These are phyloP conservation scores for Sminthurinus aureus DNA, from an alignment of 2,888 invertebrate genomes.

Conservation along the genomic window DNA sequence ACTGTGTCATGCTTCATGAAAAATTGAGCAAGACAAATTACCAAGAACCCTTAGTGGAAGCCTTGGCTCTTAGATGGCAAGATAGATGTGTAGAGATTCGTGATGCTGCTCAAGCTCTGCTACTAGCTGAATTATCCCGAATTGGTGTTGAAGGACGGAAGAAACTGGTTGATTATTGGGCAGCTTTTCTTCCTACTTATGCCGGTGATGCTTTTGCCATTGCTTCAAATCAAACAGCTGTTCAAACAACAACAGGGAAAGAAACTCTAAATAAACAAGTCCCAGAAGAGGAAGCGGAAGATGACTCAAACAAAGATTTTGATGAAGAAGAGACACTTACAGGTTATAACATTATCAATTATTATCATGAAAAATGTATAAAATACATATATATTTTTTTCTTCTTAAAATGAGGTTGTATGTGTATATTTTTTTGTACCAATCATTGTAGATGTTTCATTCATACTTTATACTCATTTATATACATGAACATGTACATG, in stretches of 20 bases:
- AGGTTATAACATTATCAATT: too few relatives aligned
- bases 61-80: constrained; percentile 97
- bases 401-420: too few relatives aligned
- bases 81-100: constrained; percentile 95
- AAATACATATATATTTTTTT: too few relatives aligned
- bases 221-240: constrained; percentile 1
- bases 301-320: constrained; percentile 48
- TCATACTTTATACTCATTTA: too few relatives aligned
- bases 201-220: constrained; percentile 66
- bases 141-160: constrained; percentile 92
- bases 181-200: constrained; percentile 82
- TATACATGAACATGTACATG: too few relatives aligned
- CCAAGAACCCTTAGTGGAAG: constrained; percentile 96
- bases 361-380: too few relatives aligned
- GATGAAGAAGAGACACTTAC: constrained; percentile 57
- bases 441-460: too few relatives aligned
- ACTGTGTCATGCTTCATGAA: constrained; percentile 94
- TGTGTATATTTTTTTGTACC: too few relatives aligned
- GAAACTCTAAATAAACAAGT: constrained; percentile 45
- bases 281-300: constrained; percentile 51
- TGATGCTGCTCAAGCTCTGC: constrained; percentile 94
- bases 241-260: constrained; percentile 46
- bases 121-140: constrained; percentile 90
- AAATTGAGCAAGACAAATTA: constrained; percentile 78
- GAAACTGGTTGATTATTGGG: constrained; percentile 93